These are phyloP conservation scores for Drosophila sucinea DNA, from an alignment of 1,140 invertebrate species.

Conservation along the genomic window DNA sequence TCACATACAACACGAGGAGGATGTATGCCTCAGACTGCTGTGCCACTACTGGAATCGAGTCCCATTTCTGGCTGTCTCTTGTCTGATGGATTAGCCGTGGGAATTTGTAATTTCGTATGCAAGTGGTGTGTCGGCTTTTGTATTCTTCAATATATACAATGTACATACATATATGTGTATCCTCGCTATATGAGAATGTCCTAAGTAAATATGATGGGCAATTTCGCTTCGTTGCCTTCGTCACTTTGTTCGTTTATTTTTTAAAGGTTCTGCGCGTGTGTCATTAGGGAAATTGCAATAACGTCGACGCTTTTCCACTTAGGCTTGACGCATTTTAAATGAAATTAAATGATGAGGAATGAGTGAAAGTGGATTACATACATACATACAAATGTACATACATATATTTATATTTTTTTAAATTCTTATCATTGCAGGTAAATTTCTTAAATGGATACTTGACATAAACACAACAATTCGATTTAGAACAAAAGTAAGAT, in stretches of 20 bases:
- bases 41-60: constrained; percentile 14
- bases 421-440: constrained; percentile 53
- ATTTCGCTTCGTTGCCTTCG: constrained; percentile 42
- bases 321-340: constrained; percentile 47
- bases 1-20: no score
- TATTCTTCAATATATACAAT: neutral
- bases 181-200: constrained; percentile 20
- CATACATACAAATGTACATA: constrained; percentile 20
- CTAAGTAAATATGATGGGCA: constrained; percentile 79
- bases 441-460: constrained; percentile 15
- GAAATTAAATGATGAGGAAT: constrained; percentile 53
- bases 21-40: no score
- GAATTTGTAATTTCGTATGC: constrained; percentile 78
- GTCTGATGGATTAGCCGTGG: constrained; percentile 72
- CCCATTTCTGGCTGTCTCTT: constrained; percentile 47
- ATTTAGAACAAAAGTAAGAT: neutral
- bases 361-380: neutral
- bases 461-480: neutral
- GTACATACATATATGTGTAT: neutral
- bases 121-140: constrained; percentile 52
- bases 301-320: constrained; percentile 28
- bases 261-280: constrained; percentile 73
- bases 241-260: constrained; percentile 28
- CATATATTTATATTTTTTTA: constrained; percentile 10
- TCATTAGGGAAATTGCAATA: constrained; percentile 75